Evolutionary conservation across 2,113 vertebrate species (phyloP).

Genomic region (Pterocles orientalis): DNA sequence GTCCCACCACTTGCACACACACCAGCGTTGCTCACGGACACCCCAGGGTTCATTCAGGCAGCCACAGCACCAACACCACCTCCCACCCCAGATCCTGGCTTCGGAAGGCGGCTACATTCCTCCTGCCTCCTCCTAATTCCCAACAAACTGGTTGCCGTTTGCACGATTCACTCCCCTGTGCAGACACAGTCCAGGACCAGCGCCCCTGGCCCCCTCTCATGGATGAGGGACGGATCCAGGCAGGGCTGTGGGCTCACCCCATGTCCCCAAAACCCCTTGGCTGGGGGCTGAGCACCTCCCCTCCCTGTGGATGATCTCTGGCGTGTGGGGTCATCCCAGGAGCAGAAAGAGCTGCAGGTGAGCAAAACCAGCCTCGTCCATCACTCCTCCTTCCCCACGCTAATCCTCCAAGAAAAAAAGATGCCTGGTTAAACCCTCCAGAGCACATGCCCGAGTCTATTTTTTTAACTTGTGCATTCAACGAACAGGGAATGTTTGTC

Average conservation of each 20-base stretch:
- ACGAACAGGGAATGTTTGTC: not conserved
- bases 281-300: not conserved
- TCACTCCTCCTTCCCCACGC: not conserved
- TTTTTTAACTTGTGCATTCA: not conserved
- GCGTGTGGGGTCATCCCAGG: not conserved
- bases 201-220: rapidly evolving
- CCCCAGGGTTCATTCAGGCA: not conserved
- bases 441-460: rapidly evolving
- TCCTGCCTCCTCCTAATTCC: not conserved
- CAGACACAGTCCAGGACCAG: not conserved
- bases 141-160: not conserved
- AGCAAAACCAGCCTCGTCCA: not conserved
- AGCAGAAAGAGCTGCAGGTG: not conserved
- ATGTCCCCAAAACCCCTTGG: not conserved
- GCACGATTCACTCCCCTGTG: not conserved
- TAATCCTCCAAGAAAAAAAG: not conserved
- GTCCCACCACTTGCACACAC: not conserved
- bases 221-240: not conserved
- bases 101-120: not conserved
- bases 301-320: not conserved
- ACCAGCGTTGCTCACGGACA: not conserved
- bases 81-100: not conserved
- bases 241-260: not conserved
- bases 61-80: not conserved
- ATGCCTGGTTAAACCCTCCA: not conserved